phyloP scores from a whole-genome alignment of 2,113 vertebrate genomes.

The Propithecus coquereli region DNA sequence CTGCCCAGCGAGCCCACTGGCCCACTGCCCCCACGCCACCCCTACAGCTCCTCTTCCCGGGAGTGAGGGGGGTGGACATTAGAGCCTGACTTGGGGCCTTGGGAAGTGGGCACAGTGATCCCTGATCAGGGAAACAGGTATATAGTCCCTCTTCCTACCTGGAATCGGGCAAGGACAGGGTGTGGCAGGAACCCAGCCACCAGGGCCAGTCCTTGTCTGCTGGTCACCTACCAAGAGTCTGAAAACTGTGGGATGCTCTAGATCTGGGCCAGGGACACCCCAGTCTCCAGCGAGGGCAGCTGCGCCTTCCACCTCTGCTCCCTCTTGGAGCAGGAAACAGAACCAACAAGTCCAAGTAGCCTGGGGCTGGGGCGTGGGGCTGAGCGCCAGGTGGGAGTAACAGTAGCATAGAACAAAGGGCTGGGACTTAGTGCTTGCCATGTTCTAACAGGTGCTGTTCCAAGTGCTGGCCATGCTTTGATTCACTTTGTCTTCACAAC shows the following conservation, averaged over 20 bases:
- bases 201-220: background rate
- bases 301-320: background rate
- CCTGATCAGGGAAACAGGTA: background rate
- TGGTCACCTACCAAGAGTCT: background rate
- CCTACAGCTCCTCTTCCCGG: background rate
- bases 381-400: background rate
- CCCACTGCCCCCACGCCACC: background rate
- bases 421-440: background rate
- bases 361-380: background rate
- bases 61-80: background rate
- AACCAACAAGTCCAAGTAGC: background rate
- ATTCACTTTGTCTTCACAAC: background rate
- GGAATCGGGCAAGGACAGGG: background rate
- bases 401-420: background rate
- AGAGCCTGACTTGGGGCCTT: background rate
- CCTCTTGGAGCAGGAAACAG: background rate
- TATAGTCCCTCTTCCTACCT: background rate
- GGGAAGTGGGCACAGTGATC: background rate
- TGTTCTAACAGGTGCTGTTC: background rate
- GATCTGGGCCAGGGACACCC: background rate
- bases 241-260: background rate
- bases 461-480: rapidly evolving
- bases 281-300: rapidly evolving
- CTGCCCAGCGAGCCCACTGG: background rate
- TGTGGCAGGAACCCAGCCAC: background rate